phyloP scores from a whole-genome alignment of 2,113 vertebrate species.

The Gorsachius goisagi region DNA sequence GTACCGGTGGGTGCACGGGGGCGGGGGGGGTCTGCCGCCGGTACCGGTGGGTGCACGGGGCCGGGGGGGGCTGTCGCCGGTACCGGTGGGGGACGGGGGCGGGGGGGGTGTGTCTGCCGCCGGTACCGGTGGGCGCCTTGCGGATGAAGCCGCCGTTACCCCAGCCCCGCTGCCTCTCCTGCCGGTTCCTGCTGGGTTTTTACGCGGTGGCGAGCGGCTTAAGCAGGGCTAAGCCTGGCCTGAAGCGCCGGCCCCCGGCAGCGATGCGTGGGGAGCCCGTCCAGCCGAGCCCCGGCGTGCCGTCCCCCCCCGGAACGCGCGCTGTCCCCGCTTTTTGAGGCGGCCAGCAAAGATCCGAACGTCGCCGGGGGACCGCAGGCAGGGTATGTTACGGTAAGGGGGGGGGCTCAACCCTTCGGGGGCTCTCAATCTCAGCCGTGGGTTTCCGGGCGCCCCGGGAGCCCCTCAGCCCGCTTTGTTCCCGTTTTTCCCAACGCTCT shows the following conservation, averaged over 20 bases:
- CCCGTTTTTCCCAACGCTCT: rapidly evolving
- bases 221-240: background rate
- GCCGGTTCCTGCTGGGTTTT: rapidly evolving
- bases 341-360: rapidly evolving
- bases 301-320: too few relatives aligned
- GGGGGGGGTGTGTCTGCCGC: too few relatives aligned
- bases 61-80: background rate
- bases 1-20: too few relatives aligned
- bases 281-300: rapidly evolving
- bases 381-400: rapidly evolving
- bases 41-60: too few relatives aligned
- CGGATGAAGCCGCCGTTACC: too few relatives aligned
- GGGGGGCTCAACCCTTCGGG: rapidly evolving
- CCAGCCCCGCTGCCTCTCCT: too few relatives aligned
- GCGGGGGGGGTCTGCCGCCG: too few relatives aligned
- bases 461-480: rapidly evolving
- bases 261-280: rapidly evolving
- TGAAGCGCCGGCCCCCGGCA: background rate
- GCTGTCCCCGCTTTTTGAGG: background rate
- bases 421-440: rapidly evolving
- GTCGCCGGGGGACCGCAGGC: rapidly evolving
- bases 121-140: background rate
- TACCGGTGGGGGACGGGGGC: too few relatives aligned
- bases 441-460: background rate
- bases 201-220: rapidly evolving